A percentile compares a stretch with the other conserved stretches of the same genome.
These are phyloP conservation scores for Limonius californicus DNA, from an alignment of 1,140 invertebrate genomes.

Conservation along the genomic window DNA sequence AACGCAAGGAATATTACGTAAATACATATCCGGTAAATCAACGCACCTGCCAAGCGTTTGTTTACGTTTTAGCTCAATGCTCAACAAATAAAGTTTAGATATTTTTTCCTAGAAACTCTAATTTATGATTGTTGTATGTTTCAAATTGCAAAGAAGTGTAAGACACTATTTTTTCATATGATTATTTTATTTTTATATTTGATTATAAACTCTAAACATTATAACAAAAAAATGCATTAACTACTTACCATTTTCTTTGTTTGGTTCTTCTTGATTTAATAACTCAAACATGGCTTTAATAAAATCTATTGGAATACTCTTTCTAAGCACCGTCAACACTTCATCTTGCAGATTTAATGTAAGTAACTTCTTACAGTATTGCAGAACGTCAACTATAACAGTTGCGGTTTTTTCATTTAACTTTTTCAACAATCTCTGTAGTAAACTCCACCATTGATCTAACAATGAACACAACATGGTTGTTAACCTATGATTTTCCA, in stretches of 20 bases:
- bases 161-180: too few relatives aligned
- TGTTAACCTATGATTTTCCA: not conserved
- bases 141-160: too few relatives aligned
- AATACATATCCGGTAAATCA: too few relatives aligned
- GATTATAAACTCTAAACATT: too few relatives aligned
- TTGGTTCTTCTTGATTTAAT: not conserved
- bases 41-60: too few relatives aligned
- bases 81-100: too few relatives aligned
- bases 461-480: not conserved
- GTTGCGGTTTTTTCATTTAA: not conserved
- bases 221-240: not conserved
- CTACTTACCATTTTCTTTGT: not conserved
- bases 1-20: too few relatives aligned
- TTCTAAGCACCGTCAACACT: not conserved
- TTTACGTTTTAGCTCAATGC: too few relatives aligned
- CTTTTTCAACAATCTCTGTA: not conserved
- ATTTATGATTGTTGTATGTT: too few relatives aligned
- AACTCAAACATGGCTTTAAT: not conserved
- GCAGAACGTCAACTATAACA: not conserved
- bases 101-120: too few relatives aligned
- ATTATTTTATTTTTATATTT: too few relatives aligned
- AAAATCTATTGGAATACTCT: not conserved
- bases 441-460: not conserved
- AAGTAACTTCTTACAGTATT: not conserved
- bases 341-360: not conserved